Base-by-base conservation (phyloP, 2,797 vertebrate genomes). In the Morus bassanus region DNA sequence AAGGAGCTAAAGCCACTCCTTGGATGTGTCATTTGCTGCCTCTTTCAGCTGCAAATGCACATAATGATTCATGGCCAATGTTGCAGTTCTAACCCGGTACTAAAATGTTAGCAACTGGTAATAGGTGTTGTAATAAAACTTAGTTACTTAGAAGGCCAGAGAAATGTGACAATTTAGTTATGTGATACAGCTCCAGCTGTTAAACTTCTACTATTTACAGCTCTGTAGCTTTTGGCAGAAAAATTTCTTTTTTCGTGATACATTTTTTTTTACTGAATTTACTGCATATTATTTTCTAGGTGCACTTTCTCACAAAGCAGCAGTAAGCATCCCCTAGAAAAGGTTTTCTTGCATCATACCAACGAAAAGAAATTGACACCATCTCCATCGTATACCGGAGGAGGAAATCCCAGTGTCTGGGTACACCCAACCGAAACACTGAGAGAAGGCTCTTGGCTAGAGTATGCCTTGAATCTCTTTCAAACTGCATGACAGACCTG, bases 21-120 rank as follows among this genome's bases (percentile, higher is more conserved):
- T 70, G 48, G 8, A 18, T 48, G 23, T 72, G 46, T 35, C 3
- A 39, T 31, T 74, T 74, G 5, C 22, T 80, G 11, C 15, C 7
- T 80, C 33, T 18, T 60, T 64, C 41, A 72, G 8, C n/a, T 57
- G 24, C 24, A 84, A 86, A 81, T 31, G 17, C 25, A 39, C 6
- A 3, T 41, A 67, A 56, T 2, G 3, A 19, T 27, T 84, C 63
- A 39, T 27, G 6, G 39, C 6, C 24, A 69, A 4, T 0, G 0
- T 46, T 88, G 65, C 13, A 31, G 17, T 82, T 79, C 54, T 48
- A 65, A 87, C 18, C 9, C 13, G 65, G 13, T 28, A 50, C 53
- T 81, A 30, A 80, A 54, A 46, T 67, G 18, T 39, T 33, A 46
- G 17, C 33, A 33, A 39, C 15, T 59, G 28, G 13, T 7, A 73